phyloP scores from a whole-genome alignment of 2,888 invertebrate species.

The Podabrus alpinus region DNA sequence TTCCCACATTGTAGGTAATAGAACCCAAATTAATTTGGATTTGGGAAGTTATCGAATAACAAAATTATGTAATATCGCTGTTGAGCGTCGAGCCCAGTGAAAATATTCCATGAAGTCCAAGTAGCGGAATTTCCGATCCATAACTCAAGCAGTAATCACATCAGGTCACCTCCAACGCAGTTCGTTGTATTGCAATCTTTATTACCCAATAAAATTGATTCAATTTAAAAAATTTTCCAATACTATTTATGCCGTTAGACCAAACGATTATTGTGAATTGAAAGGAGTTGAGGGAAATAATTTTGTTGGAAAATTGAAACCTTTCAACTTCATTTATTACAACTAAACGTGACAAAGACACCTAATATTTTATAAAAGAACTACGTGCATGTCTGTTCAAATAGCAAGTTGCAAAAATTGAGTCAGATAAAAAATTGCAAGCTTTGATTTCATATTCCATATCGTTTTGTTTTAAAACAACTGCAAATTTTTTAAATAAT shows the following conservation, averaged over 20 bases:
- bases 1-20: too few relatives aligned
- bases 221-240: background rate
- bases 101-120: background rate
- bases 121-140: background rate
- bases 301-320: background rate
- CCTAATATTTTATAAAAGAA: background rate
- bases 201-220: background rate
- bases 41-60: too few relatives aligned
- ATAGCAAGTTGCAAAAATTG: background rate
- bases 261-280: background rate
- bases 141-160: background rate
- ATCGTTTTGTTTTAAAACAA: background rate
- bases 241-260: background rate
- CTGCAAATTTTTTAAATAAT: background rate
- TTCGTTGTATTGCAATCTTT: background rate
- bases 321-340: background rate
- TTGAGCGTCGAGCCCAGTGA: too few relatives aligned
- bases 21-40: too few relatives aligned
- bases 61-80: too few relatives aligned
- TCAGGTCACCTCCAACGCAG: background rate
- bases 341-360: background rate
- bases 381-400: background rate
- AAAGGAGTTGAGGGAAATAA: background rate
- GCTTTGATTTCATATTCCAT: background rate
- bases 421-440: background rate